Percentiles rank a stretch among this genome's conserved stretches.
Conservation (phyloP, 2,888 invertebrate genomes). For the Cephus pygmeus region DNA sequence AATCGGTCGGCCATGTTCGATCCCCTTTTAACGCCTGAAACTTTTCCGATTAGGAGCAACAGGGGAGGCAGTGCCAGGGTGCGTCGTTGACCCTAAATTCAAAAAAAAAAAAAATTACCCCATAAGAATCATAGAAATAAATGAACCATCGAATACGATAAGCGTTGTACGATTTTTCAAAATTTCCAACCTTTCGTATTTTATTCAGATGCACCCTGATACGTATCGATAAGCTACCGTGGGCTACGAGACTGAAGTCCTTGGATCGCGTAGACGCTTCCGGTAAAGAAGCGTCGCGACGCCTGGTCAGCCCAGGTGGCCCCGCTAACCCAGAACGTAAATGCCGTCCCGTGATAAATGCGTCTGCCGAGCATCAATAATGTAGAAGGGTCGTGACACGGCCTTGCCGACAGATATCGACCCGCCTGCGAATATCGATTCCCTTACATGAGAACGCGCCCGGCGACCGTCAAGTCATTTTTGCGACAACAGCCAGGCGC, state of each 20-base stretch:
- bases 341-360: conserved; percentile 30
- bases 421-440: conserved; percentile 52
- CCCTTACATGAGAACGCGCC: conserved; percentile 12
- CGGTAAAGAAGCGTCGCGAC: background rate
- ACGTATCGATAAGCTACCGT: background rate
- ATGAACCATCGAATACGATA: background rate
- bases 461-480: conserved; percentile 10
- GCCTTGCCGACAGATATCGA: conserved; percentile 57
- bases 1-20: background rate
- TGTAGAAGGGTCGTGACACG: conserved; percentile 56
- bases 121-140: background rate
- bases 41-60: background rate
- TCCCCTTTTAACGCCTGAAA: background rate
- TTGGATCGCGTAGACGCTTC: background rate
- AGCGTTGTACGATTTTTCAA: background rate
- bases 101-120: background rate
- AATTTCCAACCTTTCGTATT: too few relatives aligned
- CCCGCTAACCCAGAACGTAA: background rate
- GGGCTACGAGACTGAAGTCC: background rate
- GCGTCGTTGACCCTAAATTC: background rate
- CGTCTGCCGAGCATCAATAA: conserved; percentile 56
- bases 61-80: background rate
- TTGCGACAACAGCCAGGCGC: background rate
- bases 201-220: too few relatives aligned
- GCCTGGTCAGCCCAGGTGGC: too few relatives aligned